Conservation (phyloP, 2,797 vertebrate species). For the Coregonus suidteri region DNA sequence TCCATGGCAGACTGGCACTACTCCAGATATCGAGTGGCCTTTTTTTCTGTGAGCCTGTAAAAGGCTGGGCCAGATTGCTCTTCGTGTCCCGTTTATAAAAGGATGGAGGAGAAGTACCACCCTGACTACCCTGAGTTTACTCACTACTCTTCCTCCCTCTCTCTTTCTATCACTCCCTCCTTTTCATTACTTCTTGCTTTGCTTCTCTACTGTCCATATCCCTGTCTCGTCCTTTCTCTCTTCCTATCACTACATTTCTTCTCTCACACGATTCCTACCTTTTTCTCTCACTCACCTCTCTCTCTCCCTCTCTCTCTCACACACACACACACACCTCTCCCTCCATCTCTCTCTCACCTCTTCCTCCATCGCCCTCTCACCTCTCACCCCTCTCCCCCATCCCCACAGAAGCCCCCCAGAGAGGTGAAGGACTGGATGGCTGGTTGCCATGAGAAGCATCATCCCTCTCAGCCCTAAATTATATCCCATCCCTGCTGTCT, state of each 20-base stretch:
- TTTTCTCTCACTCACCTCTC: background rate
- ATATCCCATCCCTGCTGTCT: background rate
- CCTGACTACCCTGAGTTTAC: background rate
- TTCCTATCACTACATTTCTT: background rate
- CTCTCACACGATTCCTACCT: background rate
- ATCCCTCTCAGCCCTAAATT: background rate
- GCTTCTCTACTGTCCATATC: background rate
- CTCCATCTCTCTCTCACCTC: background rate
- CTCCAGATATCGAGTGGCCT: conserved; percentile 36
- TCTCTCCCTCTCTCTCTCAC: background rate
- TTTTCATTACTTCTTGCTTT: background rate
- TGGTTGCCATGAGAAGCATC: background rate
- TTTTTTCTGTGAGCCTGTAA: conserved; percentile 22
- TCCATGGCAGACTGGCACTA: conserved; percentile 16
- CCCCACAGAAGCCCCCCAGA: background rate
- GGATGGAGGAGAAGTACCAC: conserved; percentile 1
- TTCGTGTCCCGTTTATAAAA: conserved; percentile 23
- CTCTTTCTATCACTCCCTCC: background rate
- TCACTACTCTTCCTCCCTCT: background rate
- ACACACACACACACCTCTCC: background rate
- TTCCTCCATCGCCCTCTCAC: background rate
- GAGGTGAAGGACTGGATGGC: background rate
- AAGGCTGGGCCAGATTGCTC: conserved; percentile 2
- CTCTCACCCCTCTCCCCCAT: background rate
- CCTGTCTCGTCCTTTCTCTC: conserved; percentile 2